A percentile compares a stretch with the other conserved stretches of the same genome.
phyloP scores from a whole-genome alignment of 2,113 vertebrate species.

The Ceyx cyanopectus region DNA sequence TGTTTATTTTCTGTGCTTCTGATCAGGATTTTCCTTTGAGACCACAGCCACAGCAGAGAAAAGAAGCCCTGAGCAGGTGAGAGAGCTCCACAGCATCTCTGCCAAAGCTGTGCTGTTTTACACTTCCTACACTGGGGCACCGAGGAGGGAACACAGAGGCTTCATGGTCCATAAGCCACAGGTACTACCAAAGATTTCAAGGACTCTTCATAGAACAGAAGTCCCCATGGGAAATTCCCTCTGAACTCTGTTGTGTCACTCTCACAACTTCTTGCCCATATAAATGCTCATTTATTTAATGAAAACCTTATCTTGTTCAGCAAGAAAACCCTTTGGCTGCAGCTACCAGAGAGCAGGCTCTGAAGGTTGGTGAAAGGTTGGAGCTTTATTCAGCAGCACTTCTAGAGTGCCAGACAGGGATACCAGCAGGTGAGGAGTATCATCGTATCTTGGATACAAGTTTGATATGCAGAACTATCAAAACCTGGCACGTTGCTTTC shows the following conservation, averaged over 20 bases:
- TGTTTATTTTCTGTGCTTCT: background rate
- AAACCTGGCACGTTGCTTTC: background rate
- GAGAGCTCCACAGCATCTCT: background rate
- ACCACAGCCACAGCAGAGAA: background rate
- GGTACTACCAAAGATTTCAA: background rate
- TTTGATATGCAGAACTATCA: background rate
- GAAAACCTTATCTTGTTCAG: background rate
- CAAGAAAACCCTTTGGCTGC: background rate
- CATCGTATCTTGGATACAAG: background rate
- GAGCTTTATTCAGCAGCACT: background rate
- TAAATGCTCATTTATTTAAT: background rate
- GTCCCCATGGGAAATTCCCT: background rate
- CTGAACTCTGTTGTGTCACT: background rate
- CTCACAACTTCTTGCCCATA: background rate
- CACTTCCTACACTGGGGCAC: background rate
- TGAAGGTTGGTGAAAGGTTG: background rate
- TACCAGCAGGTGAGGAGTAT: background rate
- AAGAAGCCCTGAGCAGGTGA: background rate
- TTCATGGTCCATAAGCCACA: background rate
- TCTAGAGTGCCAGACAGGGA: background rate
- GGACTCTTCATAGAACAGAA: background rate
- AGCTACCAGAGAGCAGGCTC: background rate
- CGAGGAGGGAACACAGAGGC: background rate
- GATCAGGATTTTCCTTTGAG: background rate
- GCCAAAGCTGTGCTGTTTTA: background rate